These are phyloP conservation scores for Orussus abietinus DNA, from an alignment of 1,140 invertebrate species.

Conservation along the genomic window DNA sequence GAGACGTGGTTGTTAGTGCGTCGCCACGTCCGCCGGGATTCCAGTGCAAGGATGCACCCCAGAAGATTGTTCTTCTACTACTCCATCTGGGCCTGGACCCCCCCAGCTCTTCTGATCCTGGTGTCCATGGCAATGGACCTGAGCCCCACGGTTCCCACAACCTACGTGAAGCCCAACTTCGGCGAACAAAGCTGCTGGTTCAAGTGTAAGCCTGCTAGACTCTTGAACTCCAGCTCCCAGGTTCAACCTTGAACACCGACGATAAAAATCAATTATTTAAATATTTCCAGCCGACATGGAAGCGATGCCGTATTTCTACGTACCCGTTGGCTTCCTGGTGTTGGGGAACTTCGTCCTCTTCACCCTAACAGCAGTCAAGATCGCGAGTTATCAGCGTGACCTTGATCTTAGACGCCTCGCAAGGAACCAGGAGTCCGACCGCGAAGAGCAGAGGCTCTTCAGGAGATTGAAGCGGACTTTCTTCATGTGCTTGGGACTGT, in stretches of 20 bases:
- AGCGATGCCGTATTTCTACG: constrained; percentile 62
- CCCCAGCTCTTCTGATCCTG: constrained; percentile 48
- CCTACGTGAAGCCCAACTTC: constrained; percentile 51
- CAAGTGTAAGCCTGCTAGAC: constrained; percentile 43
- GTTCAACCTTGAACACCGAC: too few relatives aligned
- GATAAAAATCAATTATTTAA: constrained; percentile 6
- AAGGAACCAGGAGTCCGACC: constrained; percentile 40
- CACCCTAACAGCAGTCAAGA: constrained; percentile 48
- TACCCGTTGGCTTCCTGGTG: constrained; percentile 58
- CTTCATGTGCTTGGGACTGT: constrained; percentile 50
- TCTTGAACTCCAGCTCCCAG: background rate
- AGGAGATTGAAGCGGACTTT: constrained; percentile 39
- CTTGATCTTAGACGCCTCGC: constrained; percentile 39
- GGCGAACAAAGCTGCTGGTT: constrained; percentile 53
- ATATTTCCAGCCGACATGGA: constrained; percentile 53
- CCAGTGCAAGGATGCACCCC: constrained; percentile 18
- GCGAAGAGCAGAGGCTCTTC: constrained; percentile 34
- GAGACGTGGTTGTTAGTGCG: constrained; percentile 59
- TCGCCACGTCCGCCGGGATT: constrained; percentile 30
- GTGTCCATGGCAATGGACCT: constrained; percentile 50
- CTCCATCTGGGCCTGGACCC: constrained; percentile 58
- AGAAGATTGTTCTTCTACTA: constrained; percentile 58
- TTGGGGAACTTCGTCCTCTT: constrained; percentile 56
- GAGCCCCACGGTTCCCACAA: constrained; percentile 45
- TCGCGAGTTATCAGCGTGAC: constrained; percentile 38